Evolutionary conservation across 2,797 vertebrate genomes (phyloP).

Genomic region (Orestias chungarensis): DNA sequence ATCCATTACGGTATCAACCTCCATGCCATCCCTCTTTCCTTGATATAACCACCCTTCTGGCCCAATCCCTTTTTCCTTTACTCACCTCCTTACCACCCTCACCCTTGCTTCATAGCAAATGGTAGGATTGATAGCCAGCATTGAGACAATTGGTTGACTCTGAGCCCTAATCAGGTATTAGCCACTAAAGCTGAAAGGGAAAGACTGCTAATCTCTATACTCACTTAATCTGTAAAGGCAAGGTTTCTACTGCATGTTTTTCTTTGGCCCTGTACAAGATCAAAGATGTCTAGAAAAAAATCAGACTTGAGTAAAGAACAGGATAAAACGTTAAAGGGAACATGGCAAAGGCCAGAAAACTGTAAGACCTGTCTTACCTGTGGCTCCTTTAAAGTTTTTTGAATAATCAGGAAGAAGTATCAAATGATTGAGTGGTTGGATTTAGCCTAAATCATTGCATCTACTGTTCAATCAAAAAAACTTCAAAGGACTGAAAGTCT

Average conservation of each 20-base stretch:
- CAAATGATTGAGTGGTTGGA: conserved; percentile 51
- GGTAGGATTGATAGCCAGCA: conserved; percentile 89
- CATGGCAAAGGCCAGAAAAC: conserved; percentile 79
- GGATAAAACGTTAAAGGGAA: conserved; percentile 78
- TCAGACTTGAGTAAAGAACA: conserved; percentile 88
- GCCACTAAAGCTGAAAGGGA: conserved; percentile 91
- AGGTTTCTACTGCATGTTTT: conserved; percentile 85
- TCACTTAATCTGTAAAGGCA: conserved; percentile 94
- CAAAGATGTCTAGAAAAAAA: conserved; percentile 94
- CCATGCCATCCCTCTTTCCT: conserved; percentile 83
- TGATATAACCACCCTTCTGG: conserved; percentile 54
- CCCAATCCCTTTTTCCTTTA: conserved; percentile 45
- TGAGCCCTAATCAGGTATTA: conserved; percentile 97
- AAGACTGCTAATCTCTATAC: conserved; percentile 96
- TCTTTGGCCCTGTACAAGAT: conserved; percentile 82
- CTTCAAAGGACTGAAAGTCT: conserved; percentile 31
- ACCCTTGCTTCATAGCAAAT: conserved; percentile 80
- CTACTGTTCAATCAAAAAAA: conserved; percentile 53
- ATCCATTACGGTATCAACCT: conserved; percentile 99
- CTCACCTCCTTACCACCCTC: conserved; percentile 20
- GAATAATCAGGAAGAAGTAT: conserved; percentile 80
- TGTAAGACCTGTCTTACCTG: conserved; percentile 71
- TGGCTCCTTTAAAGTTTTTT: conserved; percentile 75
- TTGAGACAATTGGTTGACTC: conserved; percentile 93
- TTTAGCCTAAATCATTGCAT: conserved; percentile 55